Conservation (phyloP, 2,797 vertebrate genomes). For the Leptoclinus maculatus region DNA sequence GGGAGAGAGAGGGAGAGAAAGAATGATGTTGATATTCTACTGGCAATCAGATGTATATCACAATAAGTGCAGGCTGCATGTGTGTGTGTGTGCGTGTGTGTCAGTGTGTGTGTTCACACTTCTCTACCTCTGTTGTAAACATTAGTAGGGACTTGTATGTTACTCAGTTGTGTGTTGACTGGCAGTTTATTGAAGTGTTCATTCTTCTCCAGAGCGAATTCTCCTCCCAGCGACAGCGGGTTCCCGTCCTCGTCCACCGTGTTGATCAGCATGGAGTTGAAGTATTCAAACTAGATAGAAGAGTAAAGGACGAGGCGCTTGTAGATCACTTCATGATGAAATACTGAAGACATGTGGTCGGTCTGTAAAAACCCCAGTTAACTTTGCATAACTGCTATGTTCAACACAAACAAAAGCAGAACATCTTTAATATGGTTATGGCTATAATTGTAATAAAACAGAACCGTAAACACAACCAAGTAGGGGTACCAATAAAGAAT, state of each 20-base stretch:
- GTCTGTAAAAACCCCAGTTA: background rate
- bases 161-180: constrained; percentile 92
- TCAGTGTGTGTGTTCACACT: background rate
- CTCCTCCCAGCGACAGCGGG: constrained; percentile 88
- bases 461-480: background rate
- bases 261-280: constrained; percentile 93
- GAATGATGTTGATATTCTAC: background rate
- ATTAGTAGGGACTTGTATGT: constrained; percentile 95
- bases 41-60: background rate
- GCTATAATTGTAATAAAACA: background rate
- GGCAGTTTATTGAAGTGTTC: constrained; percentile 92
- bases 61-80: background rate
- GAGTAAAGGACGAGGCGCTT: background rate
- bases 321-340: background rate
- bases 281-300: constrained; percentile 89
- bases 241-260: constrained; percentile 88
- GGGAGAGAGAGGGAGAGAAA: background rate
- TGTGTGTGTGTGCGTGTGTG: background rate
- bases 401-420: background rate
- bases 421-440: background rate
- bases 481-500: background rate
- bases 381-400: background rate
- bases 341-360: background rate
- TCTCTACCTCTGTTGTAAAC: constrained; percentile 95
- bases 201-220: constrained; percentile 91